Evolutionary conservation across 2,888 invertebrate genomes (phyloP).

Genomic region (Brassicogethes aeneus): DNA sequence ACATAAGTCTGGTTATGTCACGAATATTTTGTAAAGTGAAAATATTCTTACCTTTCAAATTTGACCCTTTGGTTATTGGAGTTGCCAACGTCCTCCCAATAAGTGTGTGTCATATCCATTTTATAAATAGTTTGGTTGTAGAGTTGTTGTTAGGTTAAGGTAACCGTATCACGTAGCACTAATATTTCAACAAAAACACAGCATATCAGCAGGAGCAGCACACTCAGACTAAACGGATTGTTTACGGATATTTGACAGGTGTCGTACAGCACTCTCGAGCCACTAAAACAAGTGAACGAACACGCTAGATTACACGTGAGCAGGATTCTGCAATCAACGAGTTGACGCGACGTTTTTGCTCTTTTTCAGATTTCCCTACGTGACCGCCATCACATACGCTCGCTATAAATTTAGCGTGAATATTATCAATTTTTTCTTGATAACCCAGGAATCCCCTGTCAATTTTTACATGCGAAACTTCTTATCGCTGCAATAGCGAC

Average conservation of each 20-base stretch:
- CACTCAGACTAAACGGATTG: conserved; percentile 10
- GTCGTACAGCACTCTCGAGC: conserved; percentile 21
- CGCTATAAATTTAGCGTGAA: too few relatives aligned
- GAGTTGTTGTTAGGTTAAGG: too few relatives aligned
- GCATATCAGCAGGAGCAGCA: too few relatives aligned
- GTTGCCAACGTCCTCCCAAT: conserved; percentile 43
- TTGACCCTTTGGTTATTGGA: conserved; percentile 44
- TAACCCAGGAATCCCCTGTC: too few relatives aligned
- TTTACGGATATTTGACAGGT: conserved; percentile 24
- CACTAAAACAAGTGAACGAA: conserved; percentile 26
- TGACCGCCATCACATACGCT: conserved; percentile 16
- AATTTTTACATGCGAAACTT: too few relatives aligned
- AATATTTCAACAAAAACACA: too few relatives aligned
- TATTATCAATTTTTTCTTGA: too few relatives aligned
- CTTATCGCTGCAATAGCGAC: too few relatives aligned
- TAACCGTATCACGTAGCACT: too few relatives aligned
- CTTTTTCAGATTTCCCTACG: conserved; percentile 16
- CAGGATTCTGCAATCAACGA: conserved; percentile 12
- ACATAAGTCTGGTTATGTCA: too few relatives aligned
- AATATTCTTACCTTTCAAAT: conserved; percentile 48
- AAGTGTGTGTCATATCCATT: conserved; percentile 42
- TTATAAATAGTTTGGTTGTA: too few relatives aligned
- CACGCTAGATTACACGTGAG: conserved; percentile 36
- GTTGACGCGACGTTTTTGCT: conserved; percentile 6
- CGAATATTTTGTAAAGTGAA: too few relatives aligned